Evolutionary conservation across 2,113 vertebrate species (phyloP).

Genomic region (Sciurus niger): DNA sequence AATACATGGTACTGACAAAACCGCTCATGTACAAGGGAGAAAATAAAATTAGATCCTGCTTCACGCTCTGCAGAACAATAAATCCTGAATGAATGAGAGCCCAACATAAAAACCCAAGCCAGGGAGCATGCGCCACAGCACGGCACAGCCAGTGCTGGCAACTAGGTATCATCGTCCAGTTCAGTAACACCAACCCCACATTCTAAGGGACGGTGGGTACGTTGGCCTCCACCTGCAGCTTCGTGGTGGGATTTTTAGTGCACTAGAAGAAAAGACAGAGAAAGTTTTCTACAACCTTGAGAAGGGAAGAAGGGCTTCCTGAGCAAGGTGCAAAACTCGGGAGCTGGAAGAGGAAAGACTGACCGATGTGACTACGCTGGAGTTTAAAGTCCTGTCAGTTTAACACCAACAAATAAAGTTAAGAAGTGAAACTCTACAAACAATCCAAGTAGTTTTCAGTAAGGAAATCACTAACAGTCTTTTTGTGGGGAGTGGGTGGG

Average conservation of each 20-base stretch:
- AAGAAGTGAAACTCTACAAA: neutral
- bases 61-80: neutral
- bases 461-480: neutral
- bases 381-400: neutral
- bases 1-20: neutral
- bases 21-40: neutral
- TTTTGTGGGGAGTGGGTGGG: too few species aligned
- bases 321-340: neutral
- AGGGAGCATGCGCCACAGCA: too few species aligned
- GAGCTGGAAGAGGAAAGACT: neutral
- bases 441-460: neutral
- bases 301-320: neutral
- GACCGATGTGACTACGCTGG: neutral
- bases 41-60: neutral
- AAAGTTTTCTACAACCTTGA: neutral
- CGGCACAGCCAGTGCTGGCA: neutral
- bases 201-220: neutral
- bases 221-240: neutral
- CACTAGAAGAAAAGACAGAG: neutral
- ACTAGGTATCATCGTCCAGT: neutral
- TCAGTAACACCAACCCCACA: neutral
- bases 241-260: neutral
- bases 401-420: neutral
- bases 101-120: constrained; percentile 19
- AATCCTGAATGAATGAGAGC: neutral